Evolutionary conservation across 2,797 vertebrate species (phyloP).

Genomic region (Xiphorhynchus erythropygius): DNA sequence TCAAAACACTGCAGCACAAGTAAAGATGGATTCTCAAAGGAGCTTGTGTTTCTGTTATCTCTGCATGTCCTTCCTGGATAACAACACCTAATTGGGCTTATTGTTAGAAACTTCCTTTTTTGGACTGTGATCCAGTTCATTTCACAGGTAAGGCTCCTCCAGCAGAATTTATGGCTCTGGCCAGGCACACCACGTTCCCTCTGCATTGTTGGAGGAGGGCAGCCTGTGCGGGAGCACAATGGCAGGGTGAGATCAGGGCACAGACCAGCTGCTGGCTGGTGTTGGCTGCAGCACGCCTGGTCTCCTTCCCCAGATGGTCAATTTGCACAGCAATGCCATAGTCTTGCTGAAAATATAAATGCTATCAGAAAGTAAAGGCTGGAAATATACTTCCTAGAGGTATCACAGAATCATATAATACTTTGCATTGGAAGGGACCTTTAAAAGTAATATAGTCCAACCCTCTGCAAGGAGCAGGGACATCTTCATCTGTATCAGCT

Average conservation of each 20-base stretch:
- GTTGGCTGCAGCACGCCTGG: background rate
- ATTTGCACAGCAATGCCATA: background rate
- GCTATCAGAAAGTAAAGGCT: background rate
- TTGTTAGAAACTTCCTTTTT: background rate
- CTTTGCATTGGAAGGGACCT: background rate
- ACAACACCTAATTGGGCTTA: background rate
- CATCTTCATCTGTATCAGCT: background rate
- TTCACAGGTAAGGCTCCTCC: background rate
- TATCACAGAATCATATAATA: background rate
- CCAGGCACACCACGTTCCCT: background rate
- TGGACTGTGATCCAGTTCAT: background rate
- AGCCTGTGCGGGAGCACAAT: background rate
- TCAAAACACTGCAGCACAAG: background rate
- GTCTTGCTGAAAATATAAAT: background rate
- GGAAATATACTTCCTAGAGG: background rate
- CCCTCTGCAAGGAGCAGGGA: background rate
- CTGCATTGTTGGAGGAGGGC: background rate
- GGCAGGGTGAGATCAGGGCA: background rate
- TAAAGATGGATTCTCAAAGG: background rate
- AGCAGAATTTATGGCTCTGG: background rate
- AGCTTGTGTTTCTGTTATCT: background rate
- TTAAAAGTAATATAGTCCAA: background rate
- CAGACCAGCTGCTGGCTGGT: fast-evolving
- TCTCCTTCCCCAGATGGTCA: fast-evolving
- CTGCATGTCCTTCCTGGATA: background rate